Base-by-base conservation (phyloP, 2,113 vertebrate species). In the Oreochromis niloticus region DNA sequence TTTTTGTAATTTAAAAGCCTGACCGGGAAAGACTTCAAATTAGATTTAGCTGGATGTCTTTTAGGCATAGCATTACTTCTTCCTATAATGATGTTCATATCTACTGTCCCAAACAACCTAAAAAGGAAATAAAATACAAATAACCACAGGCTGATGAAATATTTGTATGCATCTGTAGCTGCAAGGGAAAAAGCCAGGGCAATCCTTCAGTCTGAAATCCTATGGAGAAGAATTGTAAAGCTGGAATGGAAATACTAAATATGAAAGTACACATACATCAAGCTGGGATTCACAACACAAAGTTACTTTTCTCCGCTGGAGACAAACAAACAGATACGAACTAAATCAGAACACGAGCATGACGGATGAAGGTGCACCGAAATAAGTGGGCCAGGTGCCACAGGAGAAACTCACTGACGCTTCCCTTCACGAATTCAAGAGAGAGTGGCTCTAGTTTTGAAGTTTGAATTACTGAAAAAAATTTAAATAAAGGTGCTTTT, bases 361-460 rank as follows among this genome's bases (percentile, higher is more conserved):
- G 80, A 68, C 8, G 5, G 10, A 84, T 85, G 48, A 81, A 82
- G 24, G 61, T 66, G 24, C 19, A n/a, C 3, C 14, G 66, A 81
- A 82, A 81, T 79, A 92, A 83, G 43, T 89, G 87, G 93, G 85
- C 68, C 88, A 82, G 24, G 59, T 84, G 54, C 52, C 71, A 66
- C 34, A 54, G 63, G 84, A 89, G 66, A 88, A 75, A 61, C 80
- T 30, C 83, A n/a, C 5, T 9, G 50, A 85, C 2, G 27, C 50
- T 27, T 50, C 39, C 27, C 57, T 57, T 19, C 9, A 9, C 57
- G 8, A 78, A 84, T 46, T 73, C 48, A 68, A 66, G 34, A 34
- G 84, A 90, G 68, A 71, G 54, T 6, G 2, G 61, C 27, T 80
- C 66, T 55, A 46, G 22, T 87, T 90, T 86, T 86, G 30, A 84